Evolutionary conservation across 2,888 invertebrate species (phyloP).

Genomic region (Diogma glabrata): DNA sequence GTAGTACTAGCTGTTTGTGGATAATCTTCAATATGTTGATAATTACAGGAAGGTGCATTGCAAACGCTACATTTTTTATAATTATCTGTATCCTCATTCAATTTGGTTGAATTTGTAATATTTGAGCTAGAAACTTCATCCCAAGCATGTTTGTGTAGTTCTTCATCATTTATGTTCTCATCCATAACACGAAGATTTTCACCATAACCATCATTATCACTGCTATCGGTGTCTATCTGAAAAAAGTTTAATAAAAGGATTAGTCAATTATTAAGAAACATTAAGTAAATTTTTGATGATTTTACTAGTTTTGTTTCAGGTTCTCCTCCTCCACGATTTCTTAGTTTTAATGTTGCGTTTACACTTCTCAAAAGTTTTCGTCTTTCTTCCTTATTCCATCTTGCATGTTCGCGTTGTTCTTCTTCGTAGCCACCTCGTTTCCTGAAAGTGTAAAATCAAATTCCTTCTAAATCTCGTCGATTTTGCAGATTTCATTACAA

Average conservation of each 20-base stretch:
- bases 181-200: too few relatives aligned
- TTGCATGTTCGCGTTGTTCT: conserved; percentile 31
- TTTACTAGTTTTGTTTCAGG: conserved; percentile 21
- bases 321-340: conserved; percentile 26
- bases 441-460: conserved; percentile 21
- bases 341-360: conserved; percentile 30
- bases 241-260: too few relatives aligned
- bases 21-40: conserved; percentile 5
- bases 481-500: too few relatives aligned
- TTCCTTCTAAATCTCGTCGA: background rate
- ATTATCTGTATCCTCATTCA: background rate
- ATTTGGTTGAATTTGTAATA: background rate
- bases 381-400: conserved; percentile 32
- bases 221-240: background rate
- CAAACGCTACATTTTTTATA: conserved; percentile 2
- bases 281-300: too few relatives aligned
- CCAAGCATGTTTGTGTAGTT: background rate
- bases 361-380: conserved; percentile 32
- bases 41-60: background rate
- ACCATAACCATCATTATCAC: conserved; percentile 4
- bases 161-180: too few relatives aligned
- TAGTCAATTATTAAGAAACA: too few relatives aligned
- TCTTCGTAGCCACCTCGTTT: conserved; percentile 35
- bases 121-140: background rate
- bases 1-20: too few relatives aligned